Evolutionary conservation across 2,113 vertebrate genomes (phyloP), one percentile per base, ranked within the genome.

Genomic region (Suncus etruscus): DNA sequence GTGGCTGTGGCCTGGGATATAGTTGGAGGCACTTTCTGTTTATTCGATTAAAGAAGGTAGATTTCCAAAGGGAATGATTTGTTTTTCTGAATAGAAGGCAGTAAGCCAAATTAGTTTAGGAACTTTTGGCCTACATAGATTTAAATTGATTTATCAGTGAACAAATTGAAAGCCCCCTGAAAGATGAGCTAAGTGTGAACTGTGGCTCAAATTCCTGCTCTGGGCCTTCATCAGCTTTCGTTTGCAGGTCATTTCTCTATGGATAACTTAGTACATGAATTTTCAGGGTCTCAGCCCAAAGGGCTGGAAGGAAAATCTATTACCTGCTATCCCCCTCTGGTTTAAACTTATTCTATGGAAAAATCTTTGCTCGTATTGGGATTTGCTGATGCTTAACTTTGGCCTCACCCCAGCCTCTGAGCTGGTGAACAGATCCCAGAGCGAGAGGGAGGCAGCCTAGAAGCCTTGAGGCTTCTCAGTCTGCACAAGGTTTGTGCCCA

Each of bases 71-170:
- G 54, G 54, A 54, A 54, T 54, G 54, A 54, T 39, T 54, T 54
- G 12, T 54, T 54, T 54, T 54, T 54, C 54, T 54, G 54, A 54
- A 54, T 54, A 54, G 54, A 54, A 54, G 54, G 54, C 54, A 54
- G 18, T 54, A 15, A 16, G 54, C 54, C 54, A 54, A 54, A 54
- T 54, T 54, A 54, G 54, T 54, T 54, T 54, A 54, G 54, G 54
- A 54, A 54, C 54, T 16, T 54, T 16, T 54, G 54, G 24, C 39
- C n/a, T 77, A 81, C 63, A 68, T 84, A 54, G 51, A 83, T 91
- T 90, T 90, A 31, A 80, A 63, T 10, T 79, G 78, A 91, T 78
- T 94, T 83, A 69, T 87, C 82, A 83, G 73, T 80, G 69, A 72
- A 72, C 45, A 73, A 87, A 76, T 90, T 39, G 83, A 65, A 76